Base-by-base conservation (phyloP, 2,113 vertebrate genomes). In the Pardalotus punctatus region DNA sequence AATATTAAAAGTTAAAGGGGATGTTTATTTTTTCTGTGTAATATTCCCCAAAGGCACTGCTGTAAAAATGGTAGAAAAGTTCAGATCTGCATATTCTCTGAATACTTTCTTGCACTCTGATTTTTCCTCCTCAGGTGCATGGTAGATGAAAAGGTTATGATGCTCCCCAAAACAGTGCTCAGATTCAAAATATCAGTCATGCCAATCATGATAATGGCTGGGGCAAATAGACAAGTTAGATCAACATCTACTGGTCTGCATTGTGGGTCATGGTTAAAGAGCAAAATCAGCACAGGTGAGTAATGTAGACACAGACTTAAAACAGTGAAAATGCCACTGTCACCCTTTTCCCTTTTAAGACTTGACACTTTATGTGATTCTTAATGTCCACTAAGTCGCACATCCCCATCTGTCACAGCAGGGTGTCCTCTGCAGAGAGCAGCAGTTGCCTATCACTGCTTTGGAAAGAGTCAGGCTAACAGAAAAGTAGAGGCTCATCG, bases 401-500 rank as follows among this genome's bases (percentile, higher is more conserved):
- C 1, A 2, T 90, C 21, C 23, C n/a, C 21, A 17, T 78, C 50
- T 3, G 1, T 64, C 48, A 38, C 1, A 5, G 36, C 0, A 3
- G 33, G 15, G 20, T 33, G 25, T 47, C 29, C 22, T 66, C 48
- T 83, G 47, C 27, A 11, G 23, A 74, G 23, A 69, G 11, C 24
- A 79, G n/a, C 14, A 15, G 7, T 56, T 93, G n/a, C 12, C 23
- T 65, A 31, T 35, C 2, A 1, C 47, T 4, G 1, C 42, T 56
- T 91, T 66, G 35, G 66, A 45, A 81, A 42, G 20, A 57, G 36
- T 15, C 5, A 12, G 40, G 25, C 29, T 43, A 65, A 67, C 11
- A 73, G 40, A 80, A 77, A 79, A 69, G 29, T 28, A 65, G 43
- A 86, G 18, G 9, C 15, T 78, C 3, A 40, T 77, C 56, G 40